Conservation (phyloP, 2,888 invertebrate species). For the Philereme vetulata region DNA sequence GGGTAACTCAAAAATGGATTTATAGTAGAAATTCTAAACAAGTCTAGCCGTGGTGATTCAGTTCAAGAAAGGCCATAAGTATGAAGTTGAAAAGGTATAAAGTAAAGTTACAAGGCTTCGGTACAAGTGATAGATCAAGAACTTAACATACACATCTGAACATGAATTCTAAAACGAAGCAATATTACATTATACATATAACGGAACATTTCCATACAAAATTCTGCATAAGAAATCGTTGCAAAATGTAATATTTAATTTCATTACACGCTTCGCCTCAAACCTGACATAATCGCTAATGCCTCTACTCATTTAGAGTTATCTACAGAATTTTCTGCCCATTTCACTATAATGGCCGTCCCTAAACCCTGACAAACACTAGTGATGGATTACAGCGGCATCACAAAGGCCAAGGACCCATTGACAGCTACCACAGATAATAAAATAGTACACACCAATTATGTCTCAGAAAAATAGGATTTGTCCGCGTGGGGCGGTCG, state of each 20-base stretch:
- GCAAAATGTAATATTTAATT: slow-evolving; percentile 37
- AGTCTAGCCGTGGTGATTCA: too few species aligned
- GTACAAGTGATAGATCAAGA: too few species aligned
- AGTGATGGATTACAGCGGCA: slow-evolving; percentile 72
- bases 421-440: slow-evolving; percentile 57
- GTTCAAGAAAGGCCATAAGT: too few species aligned
- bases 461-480: slow-evolving; percentile 48
- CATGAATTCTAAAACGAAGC: too few species aligned
- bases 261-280: slow-evolving; percentile 49
- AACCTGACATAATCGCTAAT: slow-evolving; percentile 69
- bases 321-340: slow-evolving; percentile 72
- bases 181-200: too few species aligned
- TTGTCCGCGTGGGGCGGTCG: slow-evolving; percentile 56
- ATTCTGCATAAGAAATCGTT: neutral
- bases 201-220: slow-evolving; percentile 1
- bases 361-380: slow-evolving; percentile 61
- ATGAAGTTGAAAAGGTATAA: too few species aligned
- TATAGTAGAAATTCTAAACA: too few species aligned
- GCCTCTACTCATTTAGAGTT: slow-evolving; percentile 61
- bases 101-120: too few species aligned
- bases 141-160: too few species aligned
- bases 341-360: slow-evolving; percentile 69
- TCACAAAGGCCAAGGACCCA: slow-evolving; percentile 70
- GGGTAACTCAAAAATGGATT: too few species aligned
- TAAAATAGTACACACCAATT: slow-evolving; percentile 56